Evolutionary conservation across 2,888 invertebrate genomes (phyloP).

Genomic region (Prenolepis imparis): DNA sequence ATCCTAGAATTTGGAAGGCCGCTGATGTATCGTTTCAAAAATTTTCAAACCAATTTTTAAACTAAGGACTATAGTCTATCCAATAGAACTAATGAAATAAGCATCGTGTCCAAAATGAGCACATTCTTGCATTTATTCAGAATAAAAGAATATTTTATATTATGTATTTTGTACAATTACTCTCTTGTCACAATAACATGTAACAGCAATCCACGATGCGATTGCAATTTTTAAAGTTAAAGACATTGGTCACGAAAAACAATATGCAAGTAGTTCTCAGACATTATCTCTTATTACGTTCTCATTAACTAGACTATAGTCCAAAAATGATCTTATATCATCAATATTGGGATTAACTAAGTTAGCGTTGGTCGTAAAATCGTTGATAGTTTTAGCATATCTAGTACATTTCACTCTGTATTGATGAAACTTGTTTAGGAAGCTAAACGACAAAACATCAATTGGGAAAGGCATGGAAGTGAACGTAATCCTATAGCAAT

Average conservation of each 20-base stretch:
- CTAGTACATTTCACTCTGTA: constrained; percentile 66
- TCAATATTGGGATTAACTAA: constrained; percentile 69
- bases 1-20: constrained; percentile 66
- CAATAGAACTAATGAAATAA: constrained; percentile 45
- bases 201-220: not conserved
- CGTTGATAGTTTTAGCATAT: constrained; percentile 73
- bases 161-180: not conserved
- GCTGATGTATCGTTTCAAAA: constrained; percentile 61
- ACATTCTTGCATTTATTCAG: constrained; percentile 58
- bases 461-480: constrained; percentile 70
- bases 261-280: constrained; percentile 57
- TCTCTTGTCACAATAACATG: not conserved
- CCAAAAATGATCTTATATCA: constrained; percentile 65
- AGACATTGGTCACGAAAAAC: constrained; percentile 32
- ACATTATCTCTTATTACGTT: constrained; percentile 42
- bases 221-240: not conserved
- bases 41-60: constrained; percentile 60
- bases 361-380: constrained; percentile 75
- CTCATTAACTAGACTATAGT: constrained; percentile 43
- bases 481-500: constrained; percentile 71
- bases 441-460: constrained; percentile 78
- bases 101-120: constrained; percentile 43
- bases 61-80: constrained; percentile 40
- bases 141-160: not conserved
- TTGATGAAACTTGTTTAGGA: constrained; percentile 67